These are phyloP conservation scores for Eupsilia transversa DNA, from an alignment of 2,888 invertebrate species.

Conservation along the genomic window DNA sequence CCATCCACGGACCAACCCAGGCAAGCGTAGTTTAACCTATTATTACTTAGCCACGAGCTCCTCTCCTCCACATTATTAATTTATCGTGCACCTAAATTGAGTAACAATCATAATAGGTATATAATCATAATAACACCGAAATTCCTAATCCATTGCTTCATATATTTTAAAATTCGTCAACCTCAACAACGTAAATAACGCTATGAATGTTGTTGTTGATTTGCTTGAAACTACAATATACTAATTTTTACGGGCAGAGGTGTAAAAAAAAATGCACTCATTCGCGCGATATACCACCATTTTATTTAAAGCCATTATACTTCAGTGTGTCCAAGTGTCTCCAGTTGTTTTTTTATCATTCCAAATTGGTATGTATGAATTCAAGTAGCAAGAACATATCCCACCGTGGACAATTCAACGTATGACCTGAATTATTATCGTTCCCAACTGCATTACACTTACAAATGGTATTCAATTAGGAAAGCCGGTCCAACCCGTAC, in stretches of 20 bases:
- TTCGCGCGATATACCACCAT: too few species aligned
- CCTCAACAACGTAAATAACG: too few species aligned
- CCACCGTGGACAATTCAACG: not conserved
- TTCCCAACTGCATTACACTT: constrained; percentile 25
- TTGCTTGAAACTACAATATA: not conserved
- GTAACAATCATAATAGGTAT: too few species aligned
- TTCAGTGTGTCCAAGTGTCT: not conserved
- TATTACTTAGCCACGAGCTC: too few species aligned
- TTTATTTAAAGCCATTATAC: too few species aligned
- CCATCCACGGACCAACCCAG: too few species aligned
- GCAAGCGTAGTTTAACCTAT: too few species aligned
- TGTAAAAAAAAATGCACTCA: not conserved
- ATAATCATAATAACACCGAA: too few species aligned
- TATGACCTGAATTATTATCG: constrained; percentile 40
- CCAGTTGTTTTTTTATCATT: not conserved
- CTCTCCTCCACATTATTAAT: not conserved
- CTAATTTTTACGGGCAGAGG: not conserved
- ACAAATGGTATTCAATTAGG: constrained; percentile 39
- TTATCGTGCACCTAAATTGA: not conserved
- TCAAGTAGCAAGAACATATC: constrained; percentile 3
- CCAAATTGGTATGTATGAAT: constrained; percentile 20
- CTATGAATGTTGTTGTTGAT: too few species aligned
- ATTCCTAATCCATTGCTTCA: too few species aligned
- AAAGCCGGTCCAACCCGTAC: not conserved
- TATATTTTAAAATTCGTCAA: too few species aligned